Evolutionary conservation across 2,888 invertebrate species (phyloP).

Genomic region (Drosophila anomalata): DNA sequence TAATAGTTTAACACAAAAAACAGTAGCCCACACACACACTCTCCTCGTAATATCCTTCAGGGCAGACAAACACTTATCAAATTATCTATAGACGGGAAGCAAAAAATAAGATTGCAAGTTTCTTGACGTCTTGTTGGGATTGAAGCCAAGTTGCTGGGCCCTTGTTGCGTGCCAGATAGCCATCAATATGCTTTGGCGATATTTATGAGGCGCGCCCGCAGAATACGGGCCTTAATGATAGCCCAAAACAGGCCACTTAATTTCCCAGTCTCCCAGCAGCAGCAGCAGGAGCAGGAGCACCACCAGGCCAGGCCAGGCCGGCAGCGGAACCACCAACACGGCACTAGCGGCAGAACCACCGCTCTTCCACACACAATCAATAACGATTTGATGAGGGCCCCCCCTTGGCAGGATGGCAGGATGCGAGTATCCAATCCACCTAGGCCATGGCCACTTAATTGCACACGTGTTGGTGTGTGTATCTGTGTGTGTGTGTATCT

Average conservation of each 20-base stretch:
- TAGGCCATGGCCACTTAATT: constrained; percentile 68
- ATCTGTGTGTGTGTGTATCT: constrained; percentile 8
- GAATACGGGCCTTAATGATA: constrained; percentile 79
- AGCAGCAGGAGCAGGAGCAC: constrained; percentile 6
- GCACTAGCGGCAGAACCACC: constrained; percentile 8
- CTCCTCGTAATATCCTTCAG: constrained; percentile 28
- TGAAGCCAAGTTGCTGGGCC: constrained; percentile 33
- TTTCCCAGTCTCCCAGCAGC: constrained; percentile 52
- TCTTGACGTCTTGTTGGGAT: constrained; percentile 10
- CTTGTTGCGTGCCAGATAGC: constrained; percentile 72
- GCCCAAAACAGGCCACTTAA: constrained; percentile 75
- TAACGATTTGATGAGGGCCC: constrained; percentile 73
- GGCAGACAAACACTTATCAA: constrained; percentile 73
- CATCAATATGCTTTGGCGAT: constrained; percentile 77
- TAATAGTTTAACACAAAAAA: not conserved
- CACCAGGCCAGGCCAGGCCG: not conserved
- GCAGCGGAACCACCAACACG: constrained; percentile 23
- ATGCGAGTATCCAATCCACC: constrained; percentile 59
- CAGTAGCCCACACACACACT: constrained; percentile 39
- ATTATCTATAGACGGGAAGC: constrained; percentile 58
- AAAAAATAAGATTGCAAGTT: constrained; percentile 34
- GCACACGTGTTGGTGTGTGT: constrained; percentile 21
- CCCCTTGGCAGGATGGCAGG: constrained; percentile 40
- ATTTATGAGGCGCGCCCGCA: constrained; percentile 79
- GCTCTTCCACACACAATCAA: constrained; percentile 60